Conservation (phyloP, 2,797 vertebrate genomes). For the Peromyscus aztecus region DNA sequence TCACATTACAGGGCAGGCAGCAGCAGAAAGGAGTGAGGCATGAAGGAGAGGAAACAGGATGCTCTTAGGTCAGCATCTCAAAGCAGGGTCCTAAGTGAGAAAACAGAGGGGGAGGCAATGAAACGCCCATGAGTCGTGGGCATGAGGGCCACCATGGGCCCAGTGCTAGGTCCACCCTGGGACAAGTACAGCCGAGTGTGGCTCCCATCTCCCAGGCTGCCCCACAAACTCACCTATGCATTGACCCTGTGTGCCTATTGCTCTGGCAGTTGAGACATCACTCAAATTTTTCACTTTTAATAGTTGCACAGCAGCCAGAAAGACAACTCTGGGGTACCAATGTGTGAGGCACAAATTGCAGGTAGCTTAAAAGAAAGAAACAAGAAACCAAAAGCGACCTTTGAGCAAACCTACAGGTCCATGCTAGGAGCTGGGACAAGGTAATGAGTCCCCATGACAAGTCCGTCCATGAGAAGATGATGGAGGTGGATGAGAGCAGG, state of each 20-base stretch:
- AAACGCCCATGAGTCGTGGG: background rate
- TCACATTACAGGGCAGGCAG: background rate
- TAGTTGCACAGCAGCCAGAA: background rate
- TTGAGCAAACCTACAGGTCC: background rate
- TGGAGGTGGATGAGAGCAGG: rapidly evolving
- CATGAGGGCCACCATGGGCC: too few relatives aligned
- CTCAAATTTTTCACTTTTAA: background rate
- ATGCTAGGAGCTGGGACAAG: background rate
- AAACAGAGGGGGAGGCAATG: background rate
- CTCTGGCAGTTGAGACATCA: background rate
- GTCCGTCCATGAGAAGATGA: background rate
- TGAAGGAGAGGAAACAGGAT: background rate
- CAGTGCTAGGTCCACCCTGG: background rate
- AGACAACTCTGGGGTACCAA: background rate
- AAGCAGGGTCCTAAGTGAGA: background rate
- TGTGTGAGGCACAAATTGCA: rapidly evolving
- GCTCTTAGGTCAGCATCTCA: background rate
- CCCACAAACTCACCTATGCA: background rate
- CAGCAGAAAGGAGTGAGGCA: background rate
- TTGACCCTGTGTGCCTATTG: background rate
- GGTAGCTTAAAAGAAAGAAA: background rate
- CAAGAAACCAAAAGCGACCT: background rate
- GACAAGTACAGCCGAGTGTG: too few relatives aligned
- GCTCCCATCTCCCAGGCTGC: background rate
- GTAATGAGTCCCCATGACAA: background rate